phyloP scores from a whole-genome alignment of 2,888 invertebrate species.

The Sphaerophoria rueppellii region DNA sequence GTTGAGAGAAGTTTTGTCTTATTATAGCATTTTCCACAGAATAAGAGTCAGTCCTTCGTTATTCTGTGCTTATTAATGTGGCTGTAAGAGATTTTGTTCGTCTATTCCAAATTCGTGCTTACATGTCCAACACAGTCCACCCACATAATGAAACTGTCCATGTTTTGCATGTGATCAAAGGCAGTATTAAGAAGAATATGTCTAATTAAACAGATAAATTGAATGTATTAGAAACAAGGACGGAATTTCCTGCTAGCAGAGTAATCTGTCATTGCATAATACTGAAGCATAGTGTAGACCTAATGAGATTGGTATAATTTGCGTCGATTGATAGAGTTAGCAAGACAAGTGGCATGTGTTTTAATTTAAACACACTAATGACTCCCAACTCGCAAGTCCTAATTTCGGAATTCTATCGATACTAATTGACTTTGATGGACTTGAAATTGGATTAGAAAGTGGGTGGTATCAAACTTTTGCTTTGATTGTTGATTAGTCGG shows the following conservation, averaged over 20 bases:
- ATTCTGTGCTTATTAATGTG: too few relatives aligned
- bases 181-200: constrained; percentile 2
- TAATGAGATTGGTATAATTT: constrained; percentile 61
- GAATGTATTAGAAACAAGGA: constrained; percentile 30
- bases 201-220: constrained; percentile 63
- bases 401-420: neutral
- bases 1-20: too few relatives aligned
- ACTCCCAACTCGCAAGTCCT: neutral
- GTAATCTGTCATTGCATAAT: neutral
- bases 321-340: constrained; percentile 52
- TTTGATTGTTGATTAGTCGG: neutral
- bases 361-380: neutral
- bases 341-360: constrained; percentile 3
- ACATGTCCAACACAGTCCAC: constrained; percentile 3
- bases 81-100: too few relatives aligned
- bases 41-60: too few relatives aligned
- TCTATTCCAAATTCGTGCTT: too few relatives aligned
- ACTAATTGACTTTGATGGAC: neutral
- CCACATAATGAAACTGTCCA: too few relatives aligned
- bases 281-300: constrained; percentile 11
- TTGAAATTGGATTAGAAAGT: neutral
- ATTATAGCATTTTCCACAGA: too few relatives aligned
- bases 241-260: neutral
- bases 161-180: neutral
- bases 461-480: neutral